A percentile compares a stretch with the other conserved stretches of the same genome.
These are phyloP conservation scores for Hypotaenidia okinawae DNA, from an alignment of 2,797 vertebrate species.

Conservation along the genomic window DNA sequence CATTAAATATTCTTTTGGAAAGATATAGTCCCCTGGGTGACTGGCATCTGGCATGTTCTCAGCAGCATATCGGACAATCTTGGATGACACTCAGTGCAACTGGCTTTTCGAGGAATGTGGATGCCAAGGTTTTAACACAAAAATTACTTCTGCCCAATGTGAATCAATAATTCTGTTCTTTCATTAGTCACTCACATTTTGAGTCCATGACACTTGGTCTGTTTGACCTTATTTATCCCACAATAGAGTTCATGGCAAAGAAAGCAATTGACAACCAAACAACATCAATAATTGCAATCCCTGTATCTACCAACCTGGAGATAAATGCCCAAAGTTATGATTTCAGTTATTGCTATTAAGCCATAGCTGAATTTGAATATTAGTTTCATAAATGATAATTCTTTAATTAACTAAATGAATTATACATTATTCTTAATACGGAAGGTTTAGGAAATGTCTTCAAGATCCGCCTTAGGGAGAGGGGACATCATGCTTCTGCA, in stretches of 20 bases:
- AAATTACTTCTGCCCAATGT: slow-evolving; percentile 46
- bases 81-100: slow-evolving; percentile 32
- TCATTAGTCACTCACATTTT: slow-evolving; percentile 58
- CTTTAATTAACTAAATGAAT: neutral
- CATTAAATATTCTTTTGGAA: slow-evolving; percentile 36
- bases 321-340: neutral
- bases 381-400: neutral
- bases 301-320: neutral
- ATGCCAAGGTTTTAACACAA: slow-evolving; percentile 58
- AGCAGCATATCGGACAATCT: slow-evolving; percentile 26
- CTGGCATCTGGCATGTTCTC: slow-evolving; percentile 64
- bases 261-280: neutral
- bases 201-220: neutral
- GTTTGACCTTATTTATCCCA: slow-evolving; percentile 43
- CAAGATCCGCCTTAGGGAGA: neutral
- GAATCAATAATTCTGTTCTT: slow-evolving; percentile 63
- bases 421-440: neutral
- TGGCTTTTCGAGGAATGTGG: slow-evolving; percentile 4
- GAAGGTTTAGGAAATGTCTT: neutral
- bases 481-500: neutral
- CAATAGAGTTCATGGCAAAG: neutral
- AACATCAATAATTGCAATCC: slow-evolving; percentile 28
- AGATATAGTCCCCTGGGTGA: slow-evolving; percentile 36
- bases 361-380: neutral
- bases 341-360: neutral